Percentiles rank a stretch among this genome's conserved stretches.
These are phyloP conservation scores for Tribolium freemani DNA, from an alignment of 2,888 invertebrate species.

Conservation along the genomic window DNA sequence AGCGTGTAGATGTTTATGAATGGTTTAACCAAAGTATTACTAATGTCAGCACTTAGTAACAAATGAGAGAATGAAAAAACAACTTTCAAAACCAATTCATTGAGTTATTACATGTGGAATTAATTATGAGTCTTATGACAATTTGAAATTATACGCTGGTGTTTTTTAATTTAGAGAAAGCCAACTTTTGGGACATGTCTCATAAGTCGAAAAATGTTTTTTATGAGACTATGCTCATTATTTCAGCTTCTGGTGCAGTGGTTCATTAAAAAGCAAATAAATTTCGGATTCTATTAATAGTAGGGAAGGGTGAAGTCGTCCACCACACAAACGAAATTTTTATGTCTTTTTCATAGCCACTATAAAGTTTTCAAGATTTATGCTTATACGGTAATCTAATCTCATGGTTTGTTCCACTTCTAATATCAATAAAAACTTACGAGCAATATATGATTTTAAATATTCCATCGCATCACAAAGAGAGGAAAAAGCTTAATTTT, in stretches of 20 bases:
- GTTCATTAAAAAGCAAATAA: not conserved
- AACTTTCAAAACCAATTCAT: no score
- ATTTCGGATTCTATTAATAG: not conserved
- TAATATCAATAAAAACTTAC: not conserved
- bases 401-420: not conserved
- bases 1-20: no score
- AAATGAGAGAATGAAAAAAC: no score
- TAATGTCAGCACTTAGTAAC: no score
- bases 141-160: no score
- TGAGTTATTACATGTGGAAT: no score
- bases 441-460: not conserved
- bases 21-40: no score
- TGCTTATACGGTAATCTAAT: not conserved
- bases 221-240: not conserved
- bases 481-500: constrained; percentile 23
- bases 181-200: no score
- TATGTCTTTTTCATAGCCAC: not conserved
- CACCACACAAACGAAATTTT: not conserved
- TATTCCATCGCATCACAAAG: not conserved
- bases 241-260: not conserved
- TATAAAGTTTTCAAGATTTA: constrained; percentile 3
- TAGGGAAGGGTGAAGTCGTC: not conserved
- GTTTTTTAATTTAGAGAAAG: no score
- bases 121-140: no score
- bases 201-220: not conserved